These are phyloP conservation scores for Brachylomia viminalis DNA, from an alignment of 2,888 invertebrate genomes.

Conservation along the genomic window DNA sequence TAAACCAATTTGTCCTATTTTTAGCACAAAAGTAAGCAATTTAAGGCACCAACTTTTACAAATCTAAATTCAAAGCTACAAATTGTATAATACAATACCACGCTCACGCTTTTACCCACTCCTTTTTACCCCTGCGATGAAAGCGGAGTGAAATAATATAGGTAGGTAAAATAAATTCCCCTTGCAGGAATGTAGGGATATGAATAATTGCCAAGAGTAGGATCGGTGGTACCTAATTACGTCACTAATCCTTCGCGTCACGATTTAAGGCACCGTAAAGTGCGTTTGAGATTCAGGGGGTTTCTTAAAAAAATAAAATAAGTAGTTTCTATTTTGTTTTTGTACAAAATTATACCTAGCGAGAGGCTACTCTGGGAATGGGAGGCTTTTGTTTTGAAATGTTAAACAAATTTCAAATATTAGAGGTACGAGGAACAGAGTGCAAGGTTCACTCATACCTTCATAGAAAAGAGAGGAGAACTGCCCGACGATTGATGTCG, in stretches of 20 bases:
- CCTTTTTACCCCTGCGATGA: conserved; percentile 18
- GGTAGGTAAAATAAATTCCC: conserved; percentile 36
- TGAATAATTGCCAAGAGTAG: conserved; percentile 40
- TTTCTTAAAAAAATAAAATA: conserved; percentile 3
- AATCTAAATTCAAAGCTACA: conserved; percentile 25
- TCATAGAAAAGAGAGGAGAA: too few species aligned
- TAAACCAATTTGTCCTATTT: conserved; percentile 4
- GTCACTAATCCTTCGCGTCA: conserved; percentile 33
- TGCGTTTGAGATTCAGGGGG: conserved; percentile 10
- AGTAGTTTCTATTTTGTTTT: neutral
- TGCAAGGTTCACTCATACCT: too few species aligned
- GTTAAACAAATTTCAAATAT: neutral
- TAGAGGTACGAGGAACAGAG: too few species aligned
- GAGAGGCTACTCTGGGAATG: neutral
- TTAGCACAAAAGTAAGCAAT: conserved; percentile 9
- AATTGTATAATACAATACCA: conserved; percentile 30
- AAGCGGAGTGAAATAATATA: conserved; percentile 14
- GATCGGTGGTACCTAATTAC: conserved; percentile 45
- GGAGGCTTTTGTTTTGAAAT: neutral
- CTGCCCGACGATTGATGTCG: too few species aligned
- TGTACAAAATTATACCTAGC: neutral
- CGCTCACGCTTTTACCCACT: neutral
- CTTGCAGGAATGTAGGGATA: conserved; percentile 31
- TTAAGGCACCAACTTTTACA: conserved; percentile 1
- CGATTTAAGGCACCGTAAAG: conserved; percentile 37